Base-by-base conservation (phyloP, 2,888 invertebrate species). In the Caenorhabditis imperialis region DNA sequence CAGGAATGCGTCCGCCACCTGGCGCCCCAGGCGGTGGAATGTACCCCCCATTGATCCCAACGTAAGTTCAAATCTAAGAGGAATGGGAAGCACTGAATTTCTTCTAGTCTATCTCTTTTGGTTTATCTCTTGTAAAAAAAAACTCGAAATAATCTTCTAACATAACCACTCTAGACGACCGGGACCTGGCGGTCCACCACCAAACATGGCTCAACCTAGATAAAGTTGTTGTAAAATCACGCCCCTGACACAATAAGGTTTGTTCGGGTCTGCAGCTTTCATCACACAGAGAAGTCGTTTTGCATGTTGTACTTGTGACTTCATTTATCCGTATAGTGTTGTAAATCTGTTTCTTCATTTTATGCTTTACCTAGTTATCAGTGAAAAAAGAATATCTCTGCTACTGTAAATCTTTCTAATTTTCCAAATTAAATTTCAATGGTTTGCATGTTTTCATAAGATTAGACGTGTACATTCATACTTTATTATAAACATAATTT, bases 21-120 rank as follows among this genome's bases (percentile, higher is more conserved):
- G 75, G 65, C 12, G 63, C 69, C 12, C 65, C 70, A 25, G 77
- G 69, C 10, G 79, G 62, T 38, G 78, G 71, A 27, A 75, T 75
- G 75, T 78, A 78, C 38, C 81, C 85, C 25, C 85, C 85, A 37
- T 75, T 84, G 51, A 70, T 82, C 30, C 85, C 85, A 53, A 72
- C 81, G 85, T 85, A 75, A 84, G 82, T 81, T 72, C 48, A 22
- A 35, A 37, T n/a, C n/a, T 2, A 16, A 45, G 33, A n/a, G 6
- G 14, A 40, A n/a, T 5, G 4, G 42, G 45, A 37, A 55, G 22
- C 22, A 35, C 40, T 45, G 14, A 23, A 30, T 53, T n/a, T 53
- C 51, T 74, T 65, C 69, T 37, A 44, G 27, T 23, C 35, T 57
- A 23, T 47, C 54, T 38, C 48, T 42, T 53, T 58, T 38, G 54